Evolutionary conservation across 2,888 invertebrate genomes (phyloP).

Genomic region (Epinotia demarniana): DNA sequence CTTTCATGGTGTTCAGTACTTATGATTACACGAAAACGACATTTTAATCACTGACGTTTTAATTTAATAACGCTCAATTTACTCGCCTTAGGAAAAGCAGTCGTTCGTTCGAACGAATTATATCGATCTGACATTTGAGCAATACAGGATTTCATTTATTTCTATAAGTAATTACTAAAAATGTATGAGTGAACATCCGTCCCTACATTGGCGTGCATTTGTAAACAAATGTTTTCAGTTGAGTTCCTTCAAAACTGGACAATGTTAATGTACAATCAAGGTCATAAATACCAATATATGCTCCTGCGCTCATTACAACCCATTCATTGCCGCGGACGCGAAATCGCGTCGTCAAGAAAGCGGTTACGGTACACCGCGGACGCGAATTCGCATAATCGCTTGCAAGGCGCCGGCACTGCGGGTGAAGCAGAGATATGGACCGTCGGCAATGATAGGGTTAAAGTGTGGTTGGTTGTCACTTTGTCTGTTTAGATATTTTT

Average conservation of each 20-base stretch:
- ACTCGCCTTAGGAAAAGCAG: conserved; percentile 15
- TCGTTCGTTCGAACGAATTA: conserved; percentile 14
- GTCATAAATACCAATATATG: background rate
- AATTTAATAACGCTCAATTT: conserved; percentile 29
- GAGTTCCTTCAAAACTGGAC: conserved; percentile 24
- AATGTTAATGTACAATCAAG: background rate
- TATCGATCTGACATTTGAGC: conserved; percentile 28
- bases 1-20: conserved; percentile 12
- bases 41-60: conserved; percentile 19
- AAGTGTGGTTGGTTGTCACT: background rate
- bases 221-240: conserved; percentile 11
- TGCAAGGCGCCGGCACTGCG: too few relatives aligned
- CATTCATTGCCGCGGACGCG: too few relatives aligned
- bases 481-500: background rate
- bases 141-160: conserved; percentile 31
- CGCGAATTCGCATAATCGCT: too few relatives aligned
- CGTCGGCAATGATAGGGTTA: too few relatives aligned
- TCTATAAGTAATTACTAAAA: conserved; percentile 19
- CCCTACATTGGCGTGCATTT: conserved; percentile 38
- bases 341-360: too few relatives aligned
- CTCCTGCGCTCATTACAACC: too few relatives aligned
- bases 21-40: conserved; percentile 16
- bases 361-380: too few relatives aligned
- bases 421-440: too few relatives aligned
- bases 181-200: conserved; percentile 38